These are phyloP conservation scores for Syrrhaptes paradoxus DNA, from an alignment of 2,113 vertebrate species.

Conservation along the genomic window DNA sequence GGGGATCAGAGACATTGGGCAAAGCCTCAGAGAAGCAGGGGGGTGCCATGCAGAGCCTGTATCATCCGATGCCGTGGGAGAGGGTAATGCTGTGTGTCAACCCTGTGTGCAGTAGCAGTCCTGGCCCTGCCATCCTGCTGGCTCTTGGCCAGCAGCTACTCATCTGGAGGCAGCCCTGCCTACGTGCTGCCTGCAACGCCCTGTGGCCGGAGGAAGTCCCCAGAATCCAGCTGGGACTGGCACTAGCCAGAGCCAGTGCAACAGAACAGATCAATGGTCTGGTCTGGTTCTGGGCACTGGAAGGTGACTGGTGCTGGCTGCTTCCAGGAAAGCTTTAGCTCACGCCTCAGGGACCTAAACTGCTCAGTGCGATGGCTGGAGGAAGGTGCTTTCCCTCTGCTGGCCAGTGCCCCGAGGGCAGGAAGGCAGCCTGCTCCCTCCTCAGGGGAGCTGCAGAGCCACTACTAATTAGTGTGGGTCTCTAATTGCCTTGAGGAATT, in stretches of 20 bases:
- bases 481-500: slow-evolving; percentile 41
- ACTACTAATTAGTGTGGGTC: neutral
- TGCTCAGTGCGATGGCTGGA: neutral
- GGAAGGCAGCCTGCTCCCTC: neutral
- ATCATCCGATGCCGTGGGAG: fast-evolving
- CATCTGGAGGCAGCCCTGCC: neutral
- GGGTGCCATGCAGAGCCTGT: neutral
- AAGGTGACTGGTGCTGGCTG: neutral
- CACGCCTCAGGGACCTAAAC: neutral
- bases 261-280: neutral
- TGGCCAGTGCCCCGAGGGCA: too few relatives aligned
- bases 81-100: fast-evolving
- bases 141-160: neutral
- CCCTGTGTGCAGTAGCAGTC: neutral
- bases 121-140: fast-evolving
- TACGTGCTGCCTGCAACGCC: neutral
- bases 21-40: neutral
- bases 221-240: neutral
- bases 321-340: neutral
- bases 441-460: neutral
- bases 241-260: fast-evolving
- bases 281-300: neutral
- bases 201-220: neutral
- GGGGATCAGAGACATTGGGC: neutral
- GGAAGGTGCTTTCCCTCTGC: neutral